Base-by-base conservation (phyloP, 1,140 invertebrate species). In the Ericerus pela region DNA sequence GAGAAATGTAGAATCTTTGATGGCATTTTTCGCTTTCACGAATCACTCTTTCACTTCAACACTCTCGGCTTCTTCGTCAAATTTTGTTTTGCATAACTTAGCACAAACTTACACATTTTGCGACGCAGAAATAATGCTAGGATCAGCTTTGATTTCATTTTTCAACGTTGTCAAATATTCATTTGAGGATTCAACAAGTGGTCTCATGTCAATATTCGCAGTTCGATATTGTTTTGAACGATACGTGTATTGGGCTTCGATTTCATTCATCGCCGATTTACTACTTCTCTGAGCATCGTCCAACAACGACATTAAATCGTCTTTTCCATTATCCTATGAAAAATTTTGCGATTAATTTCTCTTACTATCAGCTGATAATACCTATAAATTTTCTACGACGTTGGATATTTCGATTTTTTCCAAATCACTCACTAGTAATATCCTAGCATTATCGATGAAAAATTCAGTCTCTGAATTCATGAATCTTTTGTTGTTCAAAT, bases 101-200 rank as follows among this genome's bases (percentile, higher is more conserved):
- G 30, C n/a, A 33, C 22, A 22, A 22, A 47, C 41, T 47, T 47
- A 47, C 41, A 47, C 41, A 47, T 47, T 47, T 24, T 47, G 12
- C 8, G 41, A 24, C 8, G 41, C 41, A 47, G 22, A 24, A 12
- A 47, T 24, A 2, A 47, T 20, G 14, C 41, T 47, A 24, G 41
- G 41, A 47, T 47, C 41, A 16, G 22, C 26, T 47, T 47, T 47
- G 14, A 47, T 47, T 24, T 47, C 41, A 14, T 47, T 24, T 14
- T 24, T 47, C 4, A 47, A 18, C 4, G 16, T 24, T 22, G 41
- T 24, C 14, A 47, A 22, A 14, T 47, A 47, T 2, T 10, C 8
- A 47, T 47, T 47, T 12, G 41, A 8, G 6, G 41, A 10, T 47
- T 47, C 41, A 5, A 47, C 26, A 24, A 24, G 20, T 22, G 41